Evolutionary conservation across 2,888 invertebrate species (phyloP).

Genomic region (Coelogynopora nodosa): DNA sequence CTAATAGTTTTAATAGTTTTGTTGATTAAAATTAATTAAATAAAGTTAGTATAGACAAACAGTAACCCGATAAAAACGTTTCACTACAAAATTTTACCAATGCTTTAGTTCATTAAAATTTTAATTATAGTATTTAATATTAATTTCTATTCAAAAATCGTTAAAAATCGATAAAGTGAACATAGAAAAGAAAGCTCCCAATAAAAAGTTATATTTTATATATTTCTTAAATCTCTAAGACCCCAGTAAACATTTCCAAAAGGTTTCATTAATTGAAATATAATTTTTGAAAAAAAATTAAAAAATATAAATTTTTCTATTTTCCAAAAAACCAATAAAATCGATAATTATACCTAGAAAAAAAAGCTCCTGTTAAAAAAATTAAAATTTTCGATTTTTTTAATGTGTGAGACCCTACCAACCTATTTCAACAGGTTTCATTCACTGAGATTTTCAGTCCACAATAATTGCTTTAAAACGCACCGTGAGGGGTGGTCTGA

Average conservation of each 20-base stretch:
- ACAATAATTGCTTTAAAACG: conserved; percentile 15
- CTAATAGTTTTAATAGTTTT: not conserved
- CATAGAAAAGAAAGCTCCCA: not conserved
- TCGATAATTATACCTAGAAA: conserved; percentile 3
- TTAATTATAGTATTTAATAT: not conserved
- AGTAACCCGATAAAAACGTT: not conserved
- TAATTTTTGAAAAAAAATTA: no score
- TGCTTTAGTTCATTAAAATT: not conserved
- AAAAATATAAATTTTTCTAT: no score
- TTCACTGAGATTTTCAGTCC: conserved; percentile 24
- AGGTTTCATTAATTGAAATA: not conserved
- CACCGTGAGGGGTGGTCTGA: not conserved
- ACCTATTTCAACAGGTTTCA: conserved; percentile 19
- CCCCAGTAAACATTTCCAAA: conserved; percentile 10
- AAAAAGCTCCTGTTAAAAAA: not conserved
- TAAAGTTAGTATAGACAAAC: not conserved
- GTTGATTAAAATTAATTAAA: not conserved
- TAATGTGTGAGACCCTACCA: not conserved
- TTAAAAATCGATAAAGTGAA: not conserved
- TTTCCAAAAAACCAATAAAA: conserved; percentile 20
- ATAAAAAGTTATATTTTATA: conserved; percentile 26
- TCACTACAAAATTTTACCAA: not conserved
- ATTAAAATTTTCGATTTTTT: not conserved
- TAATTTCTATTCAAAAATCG: not conserved
- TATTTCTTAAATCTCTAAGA: conserved; percentile 16